Conservation (phyloP, 2,888 invertebrate species). For the Apamea anceps region DNA sequence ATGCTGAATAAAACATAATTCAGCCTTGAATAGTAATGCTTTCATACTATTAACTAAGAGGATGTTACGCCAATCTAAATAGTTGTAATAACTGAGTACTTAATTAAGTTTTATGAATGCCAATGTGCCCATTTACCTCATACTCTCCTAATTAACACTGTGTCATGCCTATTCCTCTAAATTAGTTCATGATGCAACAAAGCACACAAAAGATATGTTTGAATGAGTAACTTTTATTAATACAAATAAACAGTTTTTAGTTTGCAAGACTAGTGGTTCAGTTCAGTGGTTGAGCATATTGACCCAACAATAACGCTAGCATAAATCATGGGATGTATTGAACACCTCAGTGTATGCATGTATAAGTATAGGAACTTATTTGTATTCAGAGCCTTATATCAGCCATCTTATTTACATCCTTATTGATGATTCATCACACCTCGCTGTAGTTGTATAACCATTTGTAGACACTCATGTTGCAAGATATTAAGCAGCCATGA, state of each 20-base stretch:
- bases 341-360: slow-evolving; percentile 17
- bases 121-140: slow-evolving; percentile 68
- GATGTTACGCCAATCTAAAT: slow-evolving; percentile 63
- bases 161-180: slow-evolving; percentile 48
- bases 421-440: slow-evolving; percentile 68
- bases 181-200: slow-evolving; percentile 54
- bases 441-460: slow-evolving; percentile 54
- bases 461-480: slow-evolving; percentile 54
- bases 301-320: slow-evolving; percentile 21
- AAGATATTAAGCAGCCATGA: slow-evolving; percentile 63
- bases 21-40: slow-evolving; percentile 68
- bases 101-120: slow-evolving; percentile 68
- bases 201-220: slow-evolving; percentile 30
- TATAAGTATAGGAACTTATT: slow-evolving; percentile 53
- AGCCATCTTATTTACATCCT: slow-evolving; percentile 65
- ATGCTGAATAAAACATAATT: slow-evolving; percentile 46
- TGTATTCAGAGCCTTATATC: slow-evolving; percentile 61
- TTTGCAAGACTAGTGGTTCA: neutral
- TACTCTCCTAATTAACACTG: slow-evolving; percentile 63
- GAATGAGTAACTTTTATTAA: slow-evolving; percentile 31
- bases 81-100: slow-evolving; percentile 63
- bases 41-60: slow-evolving; percentile 67
- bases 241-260: slow-evolving; percentile 12
- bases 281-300: slow-evolving; percentile 22
- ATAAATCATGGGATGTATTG: slow-evolving; percentile 26